Conservation (phyloP, 2,888 invertebrate species). For the Orthonychiurus folsomi region DNA sequence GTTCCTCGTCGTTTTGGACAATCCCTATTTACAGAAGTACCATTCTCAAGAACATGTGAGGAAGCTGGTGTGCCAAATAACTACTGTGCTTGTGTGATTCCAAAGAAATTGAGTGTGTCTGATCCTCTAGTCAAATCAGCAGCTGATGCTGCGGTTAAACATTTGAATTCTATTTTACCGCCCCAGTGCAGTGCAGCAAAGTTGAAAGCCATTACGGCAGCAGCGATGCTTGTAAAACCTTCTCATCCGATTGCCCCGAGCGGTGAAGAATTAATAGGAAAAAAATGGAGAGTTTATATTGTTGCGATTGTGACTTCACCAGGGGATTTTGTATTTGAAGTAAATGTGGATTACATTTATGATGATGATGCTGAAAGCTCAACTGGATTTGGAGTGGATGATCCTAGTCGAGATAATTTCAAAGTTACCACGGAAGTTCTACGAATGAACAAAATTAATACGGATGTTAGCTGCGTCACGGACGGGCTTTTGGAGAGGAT, state of each 20-base stretch:
- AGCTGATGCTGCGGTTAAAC: constrained; percentile 15
- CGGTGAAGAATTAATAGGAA: neutral
- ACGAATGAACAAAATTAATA: constrained; percentile 34
- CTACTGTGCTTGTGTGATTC: constrained; percentile 31
- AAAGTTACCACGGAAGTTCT: no score
- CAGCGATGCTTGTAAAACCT: constrained; percentile 21
- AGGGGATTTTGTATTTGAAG: constrained; percentile 34
- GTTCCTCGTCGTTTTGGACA: constrained; percentile 18
- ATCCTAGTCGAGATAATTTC: no score
- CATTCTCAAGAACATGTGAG: constrained; percentile 21
- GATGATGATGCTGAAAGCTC: neutral
- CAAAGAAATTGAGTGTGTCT: constrained; percentile 16
- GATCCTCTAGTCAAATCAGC: constrained; percentile 17
- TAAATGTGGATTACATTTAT: constrained; percentile 21
- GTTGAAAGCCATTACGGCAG: constrained; percentile 22
- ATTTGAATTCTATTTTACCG: constrained; percentile 25
- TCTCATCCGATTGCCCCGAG: no score
- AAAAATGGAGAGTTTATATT: constrained; percentile 18
- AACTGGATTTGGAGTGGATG: constrained; percentile 13
- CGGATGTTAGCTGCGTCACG: constrained; percentile 25
- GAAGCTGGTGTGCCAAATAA: constrained; percentile 29
- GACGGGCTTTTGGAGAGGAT: constrained; percentile 21
- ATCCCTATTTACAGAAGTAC: constrained; percentile 25
- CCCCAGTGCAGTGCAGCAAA: constrained; percentile 21
- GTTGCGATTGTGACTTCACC: constrained; percentile 29